These are phyloP conservation scores for Hirudinaria manillensis DNA, from an alignment of 2,888 invertebrate genomes.

Conservation along the genomic window DNA sequence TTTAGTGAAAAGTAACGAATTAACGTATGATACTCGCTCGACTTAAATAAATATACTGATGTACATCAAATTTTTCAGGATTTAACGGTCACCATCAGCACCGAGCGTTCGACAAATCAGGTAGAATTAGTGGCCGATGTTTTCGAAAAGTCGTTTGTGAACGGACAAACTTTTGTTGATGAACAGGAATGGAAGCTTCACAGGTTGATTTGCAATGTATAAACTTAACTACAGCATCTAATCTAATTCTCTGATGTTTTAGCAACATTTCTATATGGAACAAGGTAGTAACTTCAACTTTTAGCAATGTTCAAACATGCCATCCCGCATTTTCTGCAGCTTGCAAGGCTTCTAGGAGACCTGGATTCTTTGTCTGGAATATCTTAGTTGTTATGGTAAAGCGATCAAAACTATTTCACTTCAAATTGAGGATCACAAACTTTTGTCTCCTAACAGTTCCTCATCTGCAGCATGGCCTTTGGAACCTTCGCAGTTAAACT, in stretches of 20 bases:
- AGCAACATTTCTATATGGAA: constrained; percentile 33
- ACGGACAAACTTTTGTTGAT: constrained; percentile 39
- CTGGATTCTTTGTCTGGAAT: constrained; percentile 41
- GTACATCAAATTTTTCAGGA: constrained; percentile 36
- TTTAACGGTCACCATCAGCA: constrained; percentile 41
- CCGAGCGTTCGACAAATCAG: constrained; percentile 40
- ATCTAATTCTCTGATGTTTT: background rate
- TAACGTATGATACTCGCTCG: too few relatives aligned
- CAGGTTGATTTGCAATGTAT: background rate
- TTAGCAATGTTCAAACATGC: constrained; percentile 36
- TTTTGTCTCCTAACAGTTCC: constrained; percentile 44
- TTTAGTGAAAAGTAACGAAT: too few relatives aligned
- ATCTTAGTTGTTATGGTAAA: constrained; percentile 40
- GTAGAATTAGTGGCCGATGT: constrained; percentile 38
- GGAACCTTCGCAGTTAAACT: constrained; percentile 51
- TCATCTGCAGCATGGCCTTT: constrained; percentile 51
- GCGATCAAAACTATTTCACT: background rate
- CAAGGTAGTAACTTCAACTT: constrained; percentile 25
- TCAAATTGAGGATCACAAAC: background rate
- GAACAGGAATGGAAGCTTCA: constrained; percentile 11
- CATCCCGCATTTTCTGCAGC: constrained; percentile 39
- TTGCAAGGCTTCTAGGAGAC: constrained; percentile 39
- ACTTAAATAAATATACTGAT: too few relatives aligned
- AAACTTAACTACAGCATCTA: background rate
- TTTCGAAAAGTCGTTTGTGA: constrained; percentile 41